Conservation (phyloP, 2,888 invertebrate species). For the Busseola fusca region DNA sequence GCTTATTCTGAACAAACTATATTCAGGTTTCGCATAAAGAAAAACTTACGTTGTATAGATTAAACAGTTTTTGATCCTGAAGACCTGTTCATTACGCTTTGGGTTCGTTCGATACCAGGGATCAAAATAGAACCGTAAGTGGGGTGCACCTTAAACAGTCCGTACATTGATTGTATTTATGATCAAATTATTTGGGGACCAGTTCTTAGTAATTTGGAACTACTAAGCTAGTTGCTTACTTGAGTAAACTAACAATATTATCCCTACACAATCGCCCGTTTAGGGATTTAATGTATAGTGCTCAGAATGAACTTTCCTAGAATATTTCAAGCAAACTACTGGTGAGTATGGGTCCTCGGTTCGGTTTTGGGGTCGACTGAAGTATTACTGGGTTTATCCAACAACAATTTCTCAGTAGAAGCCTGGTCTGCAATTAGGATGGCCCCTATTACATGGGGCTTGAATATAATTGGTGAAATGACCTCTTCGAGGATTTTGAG, state of each 20-base stretch:
- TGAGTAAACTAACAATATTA: not conserved
- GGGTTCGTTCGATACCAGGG: not conserved
- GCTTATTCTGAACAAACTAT: too few species aligned
- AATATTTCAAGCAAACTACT: not conserved
- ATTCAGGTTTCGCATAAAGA: too few species aligned
- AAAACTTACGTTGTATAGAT: too few species aligned
- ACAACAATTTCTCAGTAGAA: not conserved
- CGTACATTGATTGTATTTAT: not conserved
- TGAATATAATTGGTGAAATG: not conserved
- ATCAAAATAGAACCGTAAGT: constrained; percentile 14
- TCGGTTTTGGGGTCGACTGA: not conserved
- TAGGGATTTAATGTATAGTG: not conserved
- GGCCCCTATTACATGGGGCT: not conserved
- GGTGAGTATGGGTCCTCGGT: not conserved
- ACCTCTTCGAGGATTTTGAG: not conserved
- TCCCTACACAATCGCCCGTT: not conserved
- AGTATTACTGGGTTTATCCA: not conserved
- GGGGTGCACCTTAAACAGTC: not conserved
- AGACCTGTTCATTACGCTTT: not conserved
- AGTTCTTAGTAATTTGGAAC: not conserved
- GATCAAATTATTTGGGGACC: constrained; percentile 16
- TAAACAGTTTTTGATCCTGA: not conserved
- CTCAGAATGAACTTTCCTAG: too few species aligned
- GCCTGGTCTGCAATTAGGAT: not conserved
- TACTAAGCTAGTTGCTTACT: not conserved